phyloP scores from a whole-genome alignment of 2,888 invertebrate species.

The Noctua fimbriata region DNA sequence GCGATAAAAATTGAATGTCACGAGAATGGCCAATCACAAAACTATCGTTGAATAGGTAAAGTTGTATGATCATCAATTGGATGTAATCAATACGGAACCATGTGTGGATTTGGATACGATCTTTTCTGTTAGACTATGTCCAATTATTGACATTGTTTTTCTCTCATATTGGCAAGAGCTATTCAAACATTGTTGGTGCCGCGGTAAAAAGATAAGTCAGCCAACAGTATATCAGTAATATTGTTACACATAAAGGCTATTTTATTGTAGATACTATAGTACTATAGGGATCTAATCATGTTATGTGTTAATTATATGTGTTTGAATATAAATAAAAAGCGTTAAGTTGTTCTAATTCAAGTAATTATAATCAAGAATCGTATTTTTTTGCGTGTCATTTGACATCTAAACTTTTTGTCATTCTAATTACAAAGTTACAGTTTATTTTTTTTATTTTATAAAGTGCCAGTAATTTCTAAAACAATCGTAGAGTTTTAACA shows the following conservation, averaged over 20 bases:
- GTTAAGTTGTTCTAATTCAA: not conserved
- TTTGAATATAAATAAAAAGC: not conserved
- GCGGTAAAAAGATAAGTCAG: not conserved
- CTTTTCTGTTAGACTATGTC: not conserved
- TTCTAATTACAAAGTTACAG: not conserved
- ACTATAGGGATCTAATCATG: not conserved
- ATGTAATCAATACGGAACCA: not conserved
- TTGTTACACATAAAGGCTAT: not conserved
- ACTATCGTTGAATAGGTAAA: not conserved
- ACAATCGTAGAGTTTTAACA: no score
- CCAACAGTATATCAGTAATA: no score
- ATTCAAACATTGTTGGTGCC: not conserved
- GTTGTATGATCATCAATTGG: not conserved
- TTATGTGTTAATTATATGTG: not conserved
- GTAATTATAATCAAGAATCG: not conserved
- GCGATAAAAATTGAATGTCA: not conserved
- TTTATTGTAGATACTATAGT: not conserved
- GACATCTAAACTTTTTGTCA: not conserved
- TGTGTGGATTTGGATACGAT: not conserved
- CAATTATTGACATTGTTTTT: not conserved
- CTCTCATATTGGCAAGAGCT: not conserved
- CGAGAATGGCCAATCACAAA: not conserved
- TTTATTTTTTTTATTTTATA: no score
- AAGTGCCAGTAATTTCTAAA: no score
- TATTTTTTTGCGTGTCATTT: not conserved